Evolutionary conservation across 2,113 vertebrate genomes (phyloP).

Genomic region (Theropithecus gelada): DNA sequence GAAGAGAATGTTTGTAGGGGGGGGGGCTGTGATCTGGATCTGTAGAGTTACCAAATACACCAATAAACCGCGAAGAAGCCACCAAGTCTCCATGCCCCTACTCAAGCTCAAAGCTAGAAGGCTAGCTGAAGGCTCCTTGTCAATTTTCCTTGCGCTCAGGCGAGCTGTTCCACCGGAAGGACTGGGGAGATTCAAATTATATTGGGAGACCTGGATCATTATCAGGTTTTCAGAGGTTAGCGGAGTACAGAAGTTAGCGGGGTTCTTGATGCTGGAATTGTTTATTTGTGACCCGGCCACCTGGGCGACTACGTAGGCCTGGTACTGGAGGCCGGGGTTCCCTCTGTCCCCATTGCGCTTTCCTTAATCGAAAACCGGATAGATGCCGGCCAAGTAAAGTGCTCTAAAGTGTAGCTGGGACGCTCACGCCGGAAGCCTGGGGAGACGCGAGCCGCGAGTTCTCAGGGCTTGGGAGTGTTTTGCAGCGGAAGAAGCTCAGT

Average conservation of each 20-base stretch:
- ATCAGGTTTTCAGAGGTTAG: background rate
- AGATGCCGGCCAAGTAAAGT: rapidly evolving
- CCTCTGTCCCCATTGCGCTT: rapidly evolving
- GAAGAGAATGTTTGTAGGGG: background rate
- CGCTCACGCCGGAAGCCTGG: background rate
- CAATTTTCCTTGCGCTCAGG: no score
- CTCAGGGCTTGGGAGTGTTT: background rate
- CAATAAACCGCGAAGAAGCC: background rate
- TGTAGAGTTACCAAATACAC: background rate
- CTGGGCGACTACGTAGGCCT: background rate
- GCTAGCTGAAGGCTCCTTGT: background rate
- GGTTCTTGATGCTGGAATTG: background rate
- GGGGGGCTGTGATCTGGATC: background rate
- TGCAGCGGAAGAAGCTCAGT: background rate
- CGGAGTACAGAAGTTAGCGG: background rate
- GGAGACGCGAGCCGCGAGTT: background rate
- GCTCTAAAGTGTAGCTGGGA: background rate
- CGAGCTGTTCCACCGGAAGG: background rate
- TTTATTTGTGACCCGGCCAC: background rate
- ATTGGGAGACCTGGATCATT: conserved; percentile 12
- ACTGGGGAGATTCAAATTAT: background rate
- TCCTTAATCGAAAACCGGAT: background rate
- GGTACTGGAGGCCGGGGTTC: background rate
- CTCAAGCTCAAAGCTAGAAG: no score
- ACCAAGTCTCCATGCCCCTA: background rate